A percentile compares a stretch with the other conserved stretches of the same genome.
Conservation (phyloP, 2,797 vertebrate genomes). For the Dromococcyx pavoninus region DNA sequence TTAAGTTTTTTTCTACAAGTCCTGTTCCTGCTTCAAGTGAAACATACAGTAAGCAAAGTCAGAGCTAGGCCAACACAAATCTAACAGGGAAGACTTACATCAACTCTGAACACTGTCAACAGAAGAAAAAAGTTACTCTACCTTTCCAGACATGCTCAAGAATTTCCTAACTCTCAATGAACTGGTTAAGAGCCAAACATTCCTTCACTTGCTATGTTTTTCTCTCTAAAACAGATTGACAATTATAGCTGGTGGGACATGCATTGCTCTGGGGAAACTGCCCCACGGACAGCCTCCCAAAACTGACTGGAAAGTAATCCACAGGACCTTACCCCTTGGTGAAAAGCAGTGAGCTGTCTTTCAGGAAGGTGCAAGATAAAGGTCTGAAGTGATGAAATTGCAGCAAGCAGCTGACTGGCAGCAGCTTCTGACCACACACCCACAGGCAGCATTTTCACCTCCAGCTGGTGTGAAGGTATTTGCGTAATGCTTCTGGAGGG, state of each 20-base stretch:
- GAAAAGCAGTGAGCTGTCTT: not conserved
- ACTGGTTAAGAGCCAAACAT: not conserved
- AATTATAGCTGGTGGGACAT: not conserved
- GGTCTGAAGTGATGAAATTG: not conserved
- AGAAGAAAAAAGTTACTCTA: not conserved
- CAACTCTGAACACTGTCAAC: not conserved
- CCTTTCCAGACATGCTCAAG: not conserved
- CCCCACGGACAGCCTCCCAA: not conserved
- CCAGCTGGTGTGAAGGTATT: not conserved
- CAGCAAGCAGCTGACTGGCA: accelerated
- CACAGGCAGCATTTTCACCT: slow-evolving; percentile 1
- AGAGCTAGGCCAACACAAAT: accelerated
- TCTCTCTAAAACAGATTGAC: not conserved
- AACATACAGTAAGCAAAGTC: accelerated
- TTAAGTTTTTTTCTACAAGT: not conserved
- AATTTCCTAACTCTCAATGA: not conserved
- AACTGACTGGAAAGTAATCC: not conserved
- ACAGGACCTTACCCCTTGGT: not conserved
- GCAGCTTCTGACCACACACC: not conserved
- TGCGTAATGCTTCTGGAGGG: not conserved
- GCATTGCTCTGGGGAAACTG: not conserved
- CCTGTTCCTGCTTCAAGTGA: not conserved
- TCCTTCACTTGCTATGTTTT: not conserved
- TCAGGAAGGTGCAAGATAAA: not conserved
- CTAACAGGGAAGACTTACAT: not conserved